Percentiles rank a stretch among this genome's conserved stretches.
phyloP scores from a whole-genome alignment of 2,888 invertebrate species.

The Conomelus anceps region DNA sequence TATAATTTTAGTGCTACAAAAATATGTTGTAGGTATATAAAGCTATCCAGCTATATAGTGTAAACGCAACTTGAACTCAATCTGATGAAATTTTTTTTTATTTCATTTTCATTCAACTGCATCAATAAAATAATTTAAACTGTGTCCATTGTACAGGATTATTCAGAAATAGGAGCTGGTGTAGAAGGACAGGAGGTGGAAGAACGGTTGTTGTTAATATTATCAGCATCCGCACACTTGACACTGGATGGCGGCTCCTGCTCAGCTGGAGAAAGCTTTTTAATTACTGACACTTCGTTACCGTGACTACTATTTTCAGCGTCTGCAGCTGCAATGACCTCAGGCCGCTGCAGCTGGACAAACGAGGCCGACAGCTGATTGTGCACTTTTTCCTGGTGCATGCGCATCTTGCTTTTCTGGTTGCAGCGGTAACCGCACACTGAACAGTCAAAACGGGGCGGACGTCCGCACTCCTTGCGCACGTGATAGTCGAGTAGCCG shows the following conservation, averaged over 20 bases:
- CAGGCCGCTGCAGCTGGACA: background rate
- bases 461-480: background rate
- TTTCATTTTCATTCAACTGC: too few relatives aligned
- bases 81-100: too few relatives aligned
- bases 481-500: background rate
- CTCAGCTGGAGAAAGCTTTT: background rate
- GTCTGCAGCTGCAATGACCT: background rate
- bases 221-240: background rate
- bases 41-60: too few relatives aligned
- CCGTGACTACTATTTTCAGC: background rate
- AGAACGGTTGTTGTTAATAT: background rate
- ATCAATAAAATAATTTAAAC: too few relatives aligned
- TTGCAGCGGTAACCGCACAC: background rate
- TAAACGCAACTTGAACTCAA: too few relatives aligned
- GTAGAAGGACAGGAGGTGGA: background rate
- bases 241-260: background rate
- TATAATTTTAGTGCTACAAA: too few relatives aligned
- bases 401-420: background rate
- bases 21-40: too few relatives aligned
- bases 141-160: too few relatives aligned
- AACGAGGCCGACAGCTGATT: background rate
- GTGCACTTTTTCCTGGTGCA: background rate
- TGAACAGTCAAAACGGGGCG: background rate
- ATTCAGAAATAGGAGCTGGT: background rate
- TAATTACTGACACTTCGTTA: too few relatives aligned